Evolutionary conservation across 1,140 invertebrate genomes (phyloP), one percentile per base, ranked within the genome.

Genomic region (Papilio polytes): DNA sequence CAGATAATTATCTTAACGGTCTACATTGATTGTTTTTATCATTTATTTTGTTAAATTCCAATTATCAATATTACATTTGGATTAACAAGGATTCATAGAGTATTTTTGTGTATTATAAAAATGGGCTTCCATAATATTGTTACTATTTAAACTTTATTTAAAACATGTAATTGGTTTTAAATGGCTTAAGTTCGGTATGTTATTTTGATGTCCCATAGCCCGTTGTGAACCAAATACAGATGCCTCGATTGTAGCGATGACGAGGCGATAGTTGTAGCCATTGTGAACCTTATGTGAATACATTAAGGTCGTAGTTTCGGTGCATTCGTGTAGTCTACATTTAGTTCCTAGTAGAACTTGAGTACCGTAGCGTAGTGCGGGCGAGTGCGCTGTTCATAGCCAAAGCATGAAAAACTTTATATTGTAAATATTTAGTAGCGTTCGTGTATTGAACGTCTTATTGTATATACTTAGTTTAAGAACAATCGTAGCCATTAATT

Each of bases 371-470:
- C 80, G 59, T 87, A 87, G 83, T 63, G 80, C 84, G 85, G 79
- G 85, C 87, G 85, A 87, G 85, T 87, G 88, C 91, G 89, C 92
- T 89, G 87, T 89, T 84, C 83, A 88, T 93, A 94, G 92, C 92
- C 92, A 94, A 94, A 94, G 92, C 91, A 92, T 91, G 83, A 87
- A 92, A 90, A 92, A 92, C 91, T 92, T 93, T 92, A 92, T 87
- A 92, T 86, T 93, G 92, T 93, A 92, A 87, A 92, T 92, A 46
- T 89, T 70, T 89, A 91, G 84, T 76, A 74, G 82, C 88, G 88
- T 89, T 88, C 80, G 81, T 85, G 80, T 89, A 86, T 80, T 78
- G 84, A 86, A 85, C 88, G 85, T 80, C 72, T 80, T 86, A 81
- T 84, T 89, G 87, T 90, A 88, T 82, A 90, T 90, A 85, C 83